phyloP scores from a whole-genome alignment of 2,888 invertebrate species.

The Spisula subtruncata region DNA sequence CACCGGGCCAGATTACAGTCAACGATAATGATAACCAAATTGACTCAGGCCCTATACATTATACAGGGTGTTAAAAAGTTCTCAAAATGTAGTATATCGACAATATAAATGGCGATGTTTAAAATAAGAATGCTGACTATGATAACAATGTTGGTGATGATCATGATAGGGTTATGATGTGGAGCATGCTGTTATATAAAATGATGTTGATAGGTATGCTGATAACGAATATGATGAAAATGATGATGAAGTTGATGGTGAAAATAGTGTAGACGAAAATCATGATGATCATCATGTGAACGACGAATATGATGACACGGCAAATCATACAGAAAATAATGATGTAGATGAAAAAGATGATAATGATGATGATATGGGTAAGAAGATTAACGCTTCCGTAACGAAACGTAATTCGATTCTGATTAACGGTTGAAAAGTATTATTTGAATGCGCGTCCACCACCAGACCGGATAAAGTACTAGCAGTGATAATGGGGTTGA shows the following conservation, averaged over 20 bases:
- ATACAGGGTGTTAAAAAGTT: too few species aligned
- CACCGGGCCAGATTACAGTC: too few species aligned
- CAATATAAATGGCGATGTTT: not conserved
- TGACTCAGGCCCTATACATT: too few species aligned
- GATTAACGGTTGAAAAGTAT: not conserved
- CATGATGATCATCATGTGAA: not conserved
- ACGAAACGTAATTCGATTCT: not conserved
- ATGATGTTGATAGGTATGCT: not conserved
- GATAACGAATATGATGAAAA: not conserved
- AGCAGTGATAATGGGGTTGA: too few species aligned
- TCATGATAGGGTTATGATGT: not conserved
- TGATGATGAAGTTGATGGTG: slow-evolving; percentile 23
- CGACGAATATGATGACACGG: not conserved
- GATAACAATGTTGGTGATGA: not conserved
- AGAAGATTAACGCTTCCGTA: not conserved
- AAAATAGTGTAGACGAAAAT: not conserved
- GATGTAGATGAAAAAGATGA: not conserved
- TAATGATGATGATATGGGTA: not conserved
- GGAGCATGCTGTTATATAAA: not conserved
- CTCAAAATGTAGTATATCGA: not conserved
- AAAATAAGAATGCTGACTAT: not conserved
- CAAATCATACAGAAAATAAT: not conserved
- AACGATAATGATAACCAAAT: too few species aligned
- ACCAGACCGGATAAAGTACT: too few species aligned
- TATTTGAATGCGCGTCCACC: too few species aligned